Percentiles rank a stretch among this genome's conserved stretches.
Evolutionary conservation across 2,113 vertebrate species (phyloP).

Genomic region (Cyprinus carpio): DNA sequence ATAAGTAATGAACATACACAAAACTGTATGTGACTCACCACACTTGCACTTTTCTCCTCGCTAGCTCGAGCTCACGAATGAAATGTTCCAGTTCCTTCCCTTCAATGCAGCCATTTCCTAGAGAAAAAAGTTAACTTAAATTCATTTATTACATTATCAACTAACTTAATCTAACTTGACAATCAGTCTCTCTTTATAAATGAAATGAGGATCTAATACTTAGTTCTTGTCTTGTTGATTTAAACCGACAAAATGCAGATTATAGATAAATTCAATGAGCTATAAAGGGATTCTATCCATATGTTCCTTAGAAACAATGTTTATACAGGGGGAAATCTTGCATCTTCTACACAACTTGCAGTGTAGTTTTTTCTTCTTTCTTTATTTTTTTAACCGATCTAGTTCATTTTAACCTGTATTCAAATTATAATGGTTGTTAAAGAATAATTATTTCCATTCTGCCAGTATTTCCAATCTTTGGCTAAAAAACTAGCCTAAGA

Average conservation of each 20-base stretch:
- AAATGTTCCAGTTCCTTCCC: conserved; percentile 95
- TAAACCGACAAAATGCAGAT: neutral
- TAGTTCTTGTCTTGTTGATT: neutral
- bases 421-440: neutral
- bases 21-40: conserved; percentile 77
- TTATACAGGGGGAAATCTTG: neutral
- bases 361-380: too few species aligned
- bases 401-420: neutral
- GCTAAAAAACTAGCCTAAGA: neutral
- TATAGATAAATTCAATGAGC: neutral
- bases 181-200: neutral
- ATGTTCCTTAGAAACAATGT: neutral
- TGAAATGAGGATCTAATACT: neutral
- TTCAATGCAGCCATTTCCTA: conserved; percentile 96
- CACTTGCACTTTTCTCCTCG: conserved; percentile 76
- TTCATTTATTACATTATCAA: neutral
- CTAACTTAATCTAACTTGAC: neutral
- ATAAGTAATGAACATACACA: neutral
- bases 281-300: too few species aligned
- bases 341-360: neutral
- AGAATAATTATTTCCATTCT: neutral
- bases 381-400: neutral
- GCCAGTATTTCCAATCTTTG: too few species aligned
- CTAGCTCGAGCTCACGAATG: conserved; percentile 88
- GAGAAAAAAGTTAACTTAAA: neutral